Evolutionary conservation across 1,140 invertebrate genomes (phyloP).

Genomic region (Musca vetustissima): DNA sequence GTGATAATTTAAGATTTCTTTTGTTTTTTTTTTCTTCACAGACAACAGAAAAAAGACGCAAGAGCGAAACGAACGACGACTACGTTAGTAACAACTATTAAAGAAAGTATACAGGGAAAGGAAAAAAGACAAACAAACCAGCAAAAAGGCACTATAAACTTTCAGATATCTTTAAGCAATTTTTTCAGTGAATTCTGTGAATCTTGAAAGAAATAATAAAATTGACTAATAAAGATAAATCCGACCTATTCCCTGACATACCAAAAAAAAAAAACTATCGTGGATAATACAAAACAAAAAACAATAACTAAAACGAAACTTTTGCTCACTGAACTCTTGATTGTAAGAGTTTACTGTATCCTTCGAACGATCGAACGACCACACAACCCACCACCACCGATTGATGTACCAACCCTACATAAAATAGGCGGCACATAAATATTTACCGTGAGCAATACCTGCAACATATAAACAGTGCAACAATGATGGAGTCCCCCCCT

Average conservation of each 20-base stretch:
- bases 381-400: constrained; percentile 5
- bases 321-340: constrained; percentile 27
- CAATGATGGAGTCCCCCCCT: constrained; percentile 39
- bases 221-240: neutral
- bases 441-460: neutral
- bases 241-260: neutral
- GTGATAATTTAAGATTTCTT: constrained; percentile 12
- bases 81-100: neutral
- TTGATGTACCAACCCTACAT: neutral
- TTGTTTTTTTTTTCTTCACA: constrained; percentile 3
- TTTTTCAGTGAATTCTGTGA: constrained; percentile 1
- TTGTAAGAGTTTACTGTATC: constrained; percentile 7
- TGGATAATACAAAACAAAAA: neutral
- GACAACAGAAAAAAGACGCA: constrained; percentile 5
- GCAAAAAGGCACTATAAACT: neutral
- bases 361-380: neutral
- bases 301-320: constrained; percentile 8
- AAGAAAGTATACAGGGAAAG: constrained; percentile 14
- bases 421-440: too few species aligned
- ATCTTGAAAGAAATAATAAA: constrained; percentile 11
- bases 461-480: constrained; percentile 9
- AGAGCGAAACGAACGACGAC: constrained; percentile 19
- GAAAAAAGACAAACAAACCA: neutral
- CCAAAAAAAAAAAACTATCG: neutral
- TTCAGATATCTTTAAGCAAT: constrained; percentile 20